Base-by-base conservation (phyloP, 2,888 invertebrate species). In the Cancer borealis region DNA sequence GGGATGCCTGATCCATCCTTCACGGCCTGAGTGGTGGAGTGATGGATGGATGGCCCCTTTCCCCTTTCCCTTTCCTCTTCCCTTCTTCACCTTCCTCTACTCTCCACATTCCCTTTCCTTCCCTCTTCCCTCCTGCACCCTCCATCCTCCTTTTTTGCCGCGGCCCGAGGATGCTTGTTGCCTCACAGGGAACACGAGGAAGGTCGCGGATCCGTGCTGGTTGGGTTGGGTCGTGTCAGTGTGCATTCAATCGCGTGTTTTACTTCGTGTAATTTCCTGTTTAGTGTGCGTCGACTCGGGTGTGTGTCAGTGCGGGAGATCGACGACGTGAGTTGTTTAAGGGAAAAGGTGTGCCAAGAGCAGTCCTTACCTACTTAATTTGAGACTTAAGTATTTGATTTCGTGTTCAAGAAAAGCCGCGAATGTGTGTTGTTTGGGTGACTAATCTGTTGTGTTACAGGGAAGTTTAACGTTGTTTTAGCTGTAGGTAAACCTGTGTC, bases 21-120 rank as follows among this genome's bases (percentile, higher is more conserved):
- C 60, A 60, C 91, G 91, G 91, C 39, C 4, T 66, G 91, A 66
- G 91, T 26, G 91, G 91, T 39, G 66, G 60, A 60, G 60, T 91
- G 91, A 91, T 91, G 91, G 91, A 91, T 91, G 66, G 66, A 60
- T 54, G 90, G 26, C 30, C 66, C 30, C 91, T 30, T 66, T 39
- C 39, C 91, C 45, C 17, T 54, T 66, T 39, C 39, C 91, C 45
- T 0, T 54, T 4, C 49, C 12, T n/a, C 17, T 60, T 14, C 17
- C 14, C 60, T 60, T 91, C 17, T 4, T 21, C 47, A 46, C 54
- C 30, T 91, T 26, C 91, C n/a, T 39, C 39, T n/a, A 2, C 39
- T 39, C 39, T 49, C 30, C 17, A 6, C 17, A 39, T 14, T 39
- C 14, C 30, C 6, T n/a, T 49, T 84, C 49, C 66, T 26, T 87